A percentile compares a stretch with the other conserved stretches of the same genome.
phyloP scores from a whole-genome alignment of 2,113 vertebrate genomes.

The Peromyscus leucopus region DNA sequence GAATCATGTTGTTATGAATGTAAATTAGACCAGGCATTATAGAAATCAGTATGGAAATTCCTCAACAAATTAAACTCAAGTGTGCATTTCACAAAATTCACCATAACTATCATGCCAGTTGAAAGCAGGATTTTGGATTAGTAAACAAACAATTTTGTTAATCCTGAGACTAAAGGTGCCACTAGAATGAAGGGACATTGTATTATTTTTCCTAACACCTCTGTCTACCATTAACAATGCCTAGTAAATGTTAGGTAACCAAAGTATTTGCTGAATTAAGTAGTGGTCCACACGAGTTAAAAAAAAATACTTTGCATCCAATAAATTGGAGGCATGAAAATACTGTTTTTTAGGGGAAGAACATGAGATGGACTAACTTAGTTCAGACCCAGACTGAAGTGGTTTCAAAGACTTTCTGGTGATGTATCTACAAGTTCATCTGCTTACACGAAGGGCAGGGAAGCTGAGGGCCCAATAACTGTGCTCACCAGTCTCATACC shows the following conservation, averaged over 20 bases:
- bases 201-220: background rate
- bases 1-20: background rate
- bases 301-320: background rate
- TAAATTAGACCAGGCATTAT: background rate
- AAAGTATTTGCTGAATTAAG: background rate
- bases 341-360: background rate
- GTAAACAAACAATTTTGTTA: background rate
- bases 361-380: background rate
- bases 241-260: background rate
- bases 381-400: background rate
- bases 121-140: background rate
- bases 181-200: background rate
- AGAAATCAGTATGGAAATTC: background rate
- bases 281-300: background rate
- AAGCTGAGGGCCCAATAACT: background rate
- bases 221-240: background rate
- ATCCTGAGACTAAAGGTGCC: slow-evolving; percentile 21
- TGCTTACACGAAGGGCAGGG: background rate
- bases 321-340: background rate
- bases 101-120: background rate
- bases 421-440: background rate
- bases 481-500: background rate
- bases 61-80: background rate
- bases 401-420: background rate
- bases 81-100: background rate